A percentile compares a stretch with the other conserved stretches of the same genome.
Evolutionary conservation across 1,140 invertebrate genomes (phyloP).

Genomic region (Hycleus cichorii): DNA sequence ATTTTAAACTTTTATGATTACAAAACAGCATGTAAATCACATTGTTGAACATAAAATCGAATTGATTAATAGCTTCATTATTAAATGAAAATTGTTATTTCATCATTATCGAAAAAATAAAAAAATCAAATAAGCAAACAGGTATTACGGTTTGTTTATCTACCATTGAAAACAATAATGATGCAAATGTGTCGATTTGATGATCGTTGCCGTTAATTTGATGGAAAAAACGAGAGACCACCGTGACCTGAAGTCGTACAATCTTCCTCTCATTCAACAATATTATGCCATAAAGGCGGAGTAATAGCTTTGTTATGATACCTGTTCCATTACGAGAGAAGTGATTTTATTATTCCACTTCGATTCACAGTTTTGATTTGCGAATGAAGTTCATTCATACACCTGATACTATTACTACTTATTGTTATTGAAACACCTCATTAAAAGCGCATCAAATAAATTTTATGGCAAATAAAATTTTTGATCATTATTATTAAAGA

Average conservation of each 20-base stretch:
- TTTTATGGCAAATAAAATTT: too few species aligned
- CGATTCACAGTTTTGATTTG: conserved; percentile 11
- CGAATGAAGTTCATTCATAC: conserved; percentile 1
- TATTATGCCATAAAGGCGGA: conserved; percentile 32
- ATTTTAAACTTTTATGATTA: too few species aligned
- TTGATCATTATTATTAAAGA: too few species aligned
- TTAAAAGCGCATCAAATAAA: too few species aligned
- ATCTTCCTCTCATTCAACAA: conserved; percentile 26
- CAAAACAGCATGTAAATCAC: conserved; percentile 1
- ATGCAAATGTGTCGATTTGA: conserved; percentile 3
- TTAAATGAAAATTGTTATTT: conserved; percentile 4
- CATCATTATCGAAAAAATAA: too few species aligned
- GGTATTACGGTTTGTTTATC: too few species aligned
- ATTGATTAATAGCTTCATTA: conserved; percentile 14
- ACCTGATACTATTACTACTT: too few species aligned
- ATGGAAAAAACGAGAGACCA: conserved; percentile 10
- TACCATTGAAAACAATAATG: too few species aligned
- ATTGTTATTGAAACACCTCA: too few species aligned
- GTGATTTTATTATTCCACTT: conserved; percentile 28
- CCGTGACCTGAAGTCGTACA: conserved; percentile 27
- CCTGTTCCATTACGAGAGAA: conserved; percentile 26
- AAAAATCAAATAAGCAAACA: too few species aligned
- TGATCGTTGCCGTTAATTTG: conserved; percentile 3
- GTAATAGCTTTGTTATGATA: conserved; percentile 32
- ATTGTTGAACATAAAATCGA: neutral